Base-by-base conservation (phyloP, 2,888 invertebrate species). In the Scaptomyza polygonia region DNA sequence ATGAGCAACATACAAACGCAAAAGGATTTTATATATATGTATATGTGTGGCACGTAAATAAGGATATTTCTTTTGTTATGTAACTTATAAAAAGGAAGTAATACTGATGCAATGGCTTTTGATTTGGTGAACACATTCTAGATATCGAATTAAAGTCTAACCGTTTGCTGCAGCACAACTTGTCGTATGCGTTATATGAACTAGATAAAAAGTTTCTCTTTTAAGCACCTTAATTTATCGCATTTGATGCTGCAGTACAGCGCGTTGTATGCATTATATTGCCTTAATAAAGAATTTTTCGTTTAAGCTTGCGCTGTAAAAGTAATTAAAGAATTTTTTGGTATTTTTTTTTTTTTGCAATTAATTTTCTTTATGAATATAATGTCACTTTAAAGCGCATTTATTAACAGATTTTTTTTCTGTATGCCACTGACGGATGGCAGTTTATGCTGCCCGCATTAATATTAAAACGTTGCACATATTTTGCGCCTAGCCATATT, bases 361-460 rank as follows among this genome's bases (percentile, higher is more conserved):
- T 86, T 80, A 72, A 77, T 83, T 70, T 70, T 80, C 83, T 72
- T 74, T 67, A 84, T 75, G 69, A 54, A 68, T 71, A 67, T 72
- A 79, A 76, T 74, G 66, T 42, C 32, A 58, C 44, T 56, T 58
- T 63, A 66, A 71, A 36, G 34, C 52, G 34, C 53, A 62, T 64
- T 73, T 70, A 70, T 64, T 48, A 80, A 53, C 62, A 64, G 68
- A 83, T 74, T 66, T 67, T 59, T 9, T 14, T 36, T 36, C 36
- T 36, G 36, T 43, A 49, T 59, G 51, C 44, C 39, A 21, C 42
- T 36, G 40, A 27, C 57, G 56, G 34, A 53, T 54, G 12, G 36
- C 18, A 61, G 62, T 75, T 79, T 75, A 77, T 68, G 66, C 18
- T 45, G 40, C 49, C 40, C 58, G 54, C 48, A 55, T 64, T 48